These are phyloP conservation scores for Kryptolebias ocellatus DNA, from an alignment of 2,797 vertebrate species.

Conservation along the genomic window DNA sequence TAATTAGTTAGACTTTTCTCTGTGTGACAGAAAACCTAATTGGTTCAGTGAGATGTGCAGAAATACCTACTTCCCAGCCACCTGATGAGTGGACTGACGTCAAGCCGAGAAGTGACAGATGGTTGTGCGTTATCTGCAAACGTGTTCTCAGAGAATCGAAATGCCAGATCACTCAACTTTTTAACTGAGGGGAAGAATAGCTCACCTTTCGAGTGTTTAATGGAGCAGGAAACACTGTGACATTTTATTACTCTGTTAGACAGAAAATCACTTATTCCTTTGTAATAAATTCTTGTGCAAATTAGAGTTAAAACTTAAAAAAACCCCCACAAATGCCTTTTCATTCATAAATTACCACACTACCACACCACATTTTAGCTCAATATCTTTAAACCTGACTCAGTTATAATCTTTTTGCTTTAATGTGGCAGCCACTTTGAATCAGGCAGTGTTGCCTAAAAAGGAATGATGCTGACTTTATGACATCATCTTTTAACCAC, in stretches of 20 bases:
- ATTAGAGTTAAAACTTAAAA: not conserved
- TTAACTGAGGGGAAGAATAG: not conserved
- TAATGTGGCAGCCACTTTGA: too few species aligned
- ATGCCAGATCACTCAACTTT: constrained; percentile 9
- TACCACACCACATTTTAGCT: too few species aligned
- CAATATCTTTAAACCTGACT: too few species aligned
- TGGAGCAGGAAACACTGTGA: not conserved
- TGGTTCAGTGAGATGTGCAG: not conserved
- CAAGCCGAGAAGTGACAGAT: not conserved
- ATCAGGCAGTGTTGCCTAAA: too few species aligned
- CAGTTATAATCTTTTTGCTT: too few species aligned
- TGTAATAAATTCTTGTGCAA: not conserved
- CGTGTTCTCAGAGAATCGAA: not conserved
- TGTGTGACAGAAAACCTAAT: not conserved
- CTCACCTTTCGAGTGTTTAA: not conserved
- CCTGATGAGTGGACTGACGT: not conserved
- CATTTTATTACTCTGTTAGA: not conserved
- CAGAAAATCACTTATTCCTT: not conserved
- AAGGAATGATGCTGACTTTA: too few species aligned
- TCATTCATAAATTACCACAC: not conserved
- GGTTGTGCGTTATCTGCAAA: not conserved
- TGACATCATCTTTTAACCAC: too few species aligned
- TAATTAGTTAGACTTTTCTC: not conserved
- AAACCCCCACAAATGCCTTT: too few species aligned
- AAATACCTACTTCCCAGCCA: not conserved